Evolutionary conservation across 1,140 invertebrate species (phyloP), one percentile per base, ranked within the genome.

Genomic region (Pogonomyrmex californicus): DNA sequence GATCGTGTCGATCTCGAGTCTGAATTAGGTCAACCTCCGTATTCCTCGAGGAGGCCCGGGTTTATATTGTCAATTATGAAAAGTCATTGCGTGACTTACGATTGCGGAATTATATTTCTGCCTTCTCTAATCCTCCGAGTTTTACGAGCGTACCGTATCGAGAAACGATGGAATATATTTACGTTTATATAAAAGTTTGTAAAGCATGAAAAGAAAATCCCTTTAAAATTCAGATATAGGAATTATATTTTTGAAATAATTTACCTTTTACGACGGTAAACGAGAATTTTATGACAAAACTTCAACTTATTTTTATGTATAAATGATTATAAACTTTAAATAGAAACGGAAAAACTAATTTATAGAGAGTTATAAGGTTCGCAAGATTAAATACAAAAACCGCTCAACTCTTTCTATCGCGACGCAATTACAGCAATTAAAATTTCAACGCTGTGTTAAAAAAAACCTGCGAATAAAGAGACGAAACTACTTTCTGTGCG

Each of bases 371-470:
- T 73, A 44, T 75, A 75, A 58, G 54, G 70, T 75, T n/a, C n/a
- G 66, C 54, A 47, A 73, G 56, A 83, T 83, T 83, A 83, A 83
- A 83, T 83, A 75, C 71, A 73, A 83, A 83, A 83, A 83, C 68
- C 68, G 68, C 68, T 83, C 78, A 56, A 71, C 63, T 68, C 77
- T 70, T 41, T 81, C 70, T 41, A 47, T 62, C 56, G 56, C 68
- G 17, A 60, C 71, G 79, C 79, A 75, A 83, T 83, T 83, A 83
- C 79, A 83, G 79, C 79, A 83, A 83, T 83, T 83, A 83, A 83
- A 83, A 83, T 83, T 83, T 83, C 79, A 83, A 71, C 79, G 79
- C 41, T 49, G 56, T 23, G 79, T 49, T 75, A 62, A 73, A 73
- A 60, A 41, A 47, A 65, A 14, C 5, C 41, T 60, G 79, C 79